phyloP scores from a whole-genome alignment of 1,140 invertebrate species.

The Camponotus pennsylvanicus region DNA sequence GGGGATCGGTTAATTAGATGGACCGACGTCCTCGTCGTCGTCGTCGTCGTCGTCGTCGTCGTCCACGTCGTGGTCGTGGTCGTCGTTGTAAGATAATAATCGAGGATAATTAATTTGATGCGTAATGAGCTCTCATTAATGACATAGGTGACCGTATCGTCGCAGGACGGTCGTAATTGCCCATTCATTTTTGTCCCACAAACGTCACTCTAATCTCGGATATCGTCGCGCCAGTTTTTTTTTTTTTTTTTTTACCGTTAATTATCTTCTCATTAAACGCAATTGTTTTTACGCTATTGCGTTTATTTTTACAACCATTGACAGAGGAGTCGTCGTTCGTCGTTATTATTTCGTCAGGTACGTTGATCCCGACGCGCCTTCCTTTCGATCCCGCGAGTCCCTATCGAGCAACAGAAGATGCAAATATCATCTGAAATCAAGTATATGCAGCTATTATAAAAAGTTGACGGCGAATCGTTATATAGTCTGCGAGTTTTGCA shows the following conservation, averaged over 20 bases:
- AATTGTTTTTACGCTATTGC: not conserved
- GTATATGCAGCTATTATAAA: not conserved
- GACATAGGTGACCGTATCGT: constrained; percentile 57
- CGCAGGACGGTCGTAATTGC: constrained; percentile 51
- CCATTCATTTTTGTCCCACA: constrained; percentile 46
- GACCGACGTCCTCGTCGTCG: not conserved
- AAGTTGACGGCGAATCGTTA: constrained; percentile 28
- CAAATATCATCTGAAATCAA: not conserved
- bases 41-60: not conserved
- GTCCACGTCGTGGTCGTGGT: constrained; percentile 9
- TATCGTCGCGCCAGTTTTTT: constrained; percentile 22
- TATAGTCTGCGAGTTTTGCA: not conserved
- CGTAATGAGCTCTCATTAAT: constrained; percentile 59
- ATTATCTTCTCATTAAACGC: constrained; percentile 37
- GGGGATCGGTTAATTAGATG: constrained; percentile 58
- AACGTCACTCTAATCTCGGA: constrained; percentile 53
- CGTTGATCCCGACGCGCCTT: not conserved
- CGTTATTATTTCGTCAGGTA: too few relatives aligned
- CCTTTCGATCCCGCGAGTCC: not conserved
- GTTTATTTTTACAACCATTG: not conserved
- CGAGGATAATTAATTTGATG: constrained; percentile 59
- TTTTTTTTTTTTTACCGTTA: not conserved
- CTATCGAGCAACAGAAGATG: not conserved
- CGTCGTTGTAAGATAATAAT: constrained; percentile 56
- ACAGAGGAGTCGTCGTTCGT: too few relatives aligned